Evolutionary conservation across 2,797 vertebrate species (phyloP), one percentile per base, ranked within the genome.

Genomic region (Falco berigora): DNA sequence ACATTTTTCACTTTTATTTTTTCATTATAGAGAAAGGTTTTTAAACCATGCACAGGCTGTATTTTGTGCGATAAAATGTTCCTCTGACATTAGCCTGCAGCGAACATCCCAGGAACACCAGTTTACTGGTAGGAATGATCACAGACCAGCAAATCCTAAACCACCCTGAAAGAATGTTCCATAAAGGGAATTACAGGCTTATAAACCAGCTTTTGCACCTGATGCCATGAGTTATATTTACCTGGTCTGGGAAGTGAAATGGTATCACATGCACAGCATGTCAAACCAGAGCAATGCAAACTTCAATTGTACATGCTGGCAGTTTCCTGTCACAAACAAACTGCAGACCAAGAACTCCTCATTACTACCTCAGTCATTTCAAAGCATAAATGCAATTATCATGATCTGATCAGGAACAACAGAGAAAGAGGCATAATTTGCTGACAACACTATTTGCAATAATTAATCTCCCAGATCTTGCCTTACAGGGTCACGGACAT

Each of bases 381-480:
- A 95, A 92, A 96, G 92, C 61, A 1, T 73, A 97, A 94, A 96
- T 95, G 95, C 63, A 96, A 96, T 96, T 96, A 96, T 85, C 72
- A 16, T 95, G 80, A 95, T 96, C 86, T 95, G 95, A 96, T 94
- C 94, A 96, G 92, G 91, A 83, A 96, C 86, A 95, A 84, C 78
- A 95, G 86, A 93, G 83, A 97, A 77, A 87, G 88, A 95, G 74
- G 95, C 72, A 77, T 92, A 92, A 91, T 96, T 87, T 96, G 96
- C 94, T 95, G 94, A 96, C 90, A 95, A 82, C 64, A 61, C 72
- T 79, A 92, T 89, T 68, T 74, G 86, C 94, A 92, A 90, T 95
- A 93, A 96, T 95, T 96, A 95, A 95, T 94, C 92, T 95, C 95
- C 95, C 86, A 85, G 86, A 94, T 95, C 93, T 95, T 82, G 83